Base-by-base conservation (phyloP, 1,140 invertebrate species). In the honey bee (Apis mellifera) region DNA sequence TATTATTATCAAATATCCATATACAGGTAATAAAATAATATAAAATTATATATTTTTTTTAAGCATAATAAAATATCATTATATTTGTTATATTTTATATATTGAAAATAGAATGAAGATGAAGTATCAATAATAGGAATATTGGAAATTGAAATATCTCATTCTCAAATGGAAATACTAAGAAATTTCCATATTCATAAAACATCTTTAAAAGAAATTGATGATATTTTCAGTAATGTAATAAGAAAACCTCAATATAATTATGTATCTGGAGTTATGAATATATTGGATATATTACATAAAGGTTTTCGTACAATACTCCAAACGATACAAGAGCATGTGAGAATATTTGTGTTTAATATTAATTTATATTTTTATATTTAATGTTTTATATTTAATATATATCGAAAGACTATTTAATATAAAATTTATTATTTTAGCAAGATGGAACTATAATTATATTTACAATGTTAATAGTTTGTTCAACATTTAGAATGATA, bases 201-300 rank as follows among this genome's bases (percentile, higher is more conserved):
- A 60, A 59, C 77, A 57, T 90, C 89, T n/a, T 82, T 91, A 48
- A 87, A 86, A 74, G 76, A 92, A 59, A 54, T 92, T 21, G 92
- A 93, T 85, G 64, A 84, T 23, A 89, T 92, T 62, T 82, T 93
- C 1, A 80, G 66, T 55, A 82, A 86, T 54, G 57, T 89, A 13
- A 90, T 93, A 78, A 84, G 60, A 42, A 77, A 75, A 23, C 69
- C 86, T 50, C 64, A 76, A 19, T 73, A 52, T 9, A 71, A 80
- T 68, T 80, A 87, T 64, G 60, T 86, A 26, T 2, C 69, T 64
- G 76, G 84, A 32, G 42, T 26, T 65, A 12, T 70, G 48, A n/a
- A 71, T 68, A 69, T 79, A 69, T 54, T 78, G 48, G 54, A 84
- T 66, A 19, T 60, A 55, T 48, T 89, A 15, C 68, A 85, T 2